Evolutionary conservation across 92 coral and sea anemone genomes (phyloP), one percentile per base, ranked within the genome.

Genomic region (Epizoanthus scotinus): DNA sequence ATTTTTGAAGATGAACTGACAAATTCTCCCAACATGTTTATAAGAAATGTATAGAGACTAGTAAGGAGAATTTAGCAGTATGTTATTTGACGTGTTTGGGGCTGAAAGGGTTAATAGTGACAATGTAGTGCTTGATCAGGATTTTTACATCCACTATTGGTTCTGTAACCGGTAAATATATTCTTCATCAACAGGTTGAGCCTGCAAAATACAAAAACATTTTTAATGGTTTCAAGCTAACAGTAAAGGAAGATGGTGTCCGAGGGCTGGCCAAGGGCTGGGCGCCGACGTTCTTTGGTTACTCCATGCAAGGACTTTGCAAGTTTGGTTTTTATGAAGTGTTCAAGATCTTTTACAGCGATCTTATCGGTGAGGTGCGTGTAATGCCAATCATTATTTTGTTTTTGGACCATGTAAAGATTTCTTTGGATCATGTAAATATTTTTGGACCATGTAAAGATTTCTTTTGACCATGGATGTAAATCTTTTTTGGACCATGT

Each of bases 321-420:
- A 95, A 95, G 87, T 95, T 95, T 93, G 99, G 99, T 58, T 95
- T 95, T 84, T 95, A 95, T 83, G 99, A 95, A 87, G 99, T 95
- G 42, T 95, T 95, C 84, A 95, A 95, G 87, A 93, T 95, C 83
- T 86, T 95, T 24, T 95, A 95, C 55, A 73, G 99, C 21, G 88
- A 93, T 77, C 68, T 95, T 27, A 59, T 95, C 47, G 99, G 99
- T 6, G 99, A 95, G 94, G 99, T 93, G 87, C 19, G 88, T 13
- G 17, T 75, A 34, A 34, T 13, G 6, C 36, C 69, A 64, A 15
- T 38, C 0, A 18, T 15, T 64, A n/a, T n/a, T n/a, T n/a, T 25
- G 28, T 60, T 7, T 26, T 62, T 44, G 14, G 14, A 44, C 52
- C 52, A 44, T 44, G 52, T 44, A 34, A 6, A 34, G 1, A 34